A percentile compares a stretch with the other conserved stretches of the same genome.
These are phyloP conservation scores for Phytoseiulus persimilis DNA, from an alignment of 2,888 invertebrate genomes.

Conservation along the genomic window DNA sequence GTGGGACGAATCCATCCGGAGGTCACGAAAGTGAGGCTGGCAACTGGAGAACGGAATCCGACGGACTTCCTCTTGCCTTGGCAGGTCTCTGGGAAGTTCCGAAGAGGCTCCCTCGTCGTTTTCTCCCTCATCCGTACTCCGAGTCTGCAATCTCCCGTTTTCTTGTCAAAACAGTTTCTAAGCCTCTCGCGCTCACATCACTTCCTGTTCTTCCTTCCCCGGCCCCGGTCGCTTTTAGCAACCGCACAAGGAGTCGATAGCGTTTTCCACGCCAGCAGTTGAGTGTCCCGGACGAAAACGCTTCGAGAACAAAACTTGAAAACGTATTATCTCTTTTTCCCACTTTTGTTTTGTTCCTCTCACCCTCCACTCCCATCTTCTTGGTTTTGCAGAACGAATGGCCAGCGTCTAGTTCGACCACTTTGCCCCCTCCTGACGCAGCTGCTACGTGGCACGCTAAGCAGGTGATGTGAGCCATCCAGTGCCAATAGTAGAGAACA, in stretches of 20 bases:
- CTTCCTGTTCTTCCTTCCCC: background rate
- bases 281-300: background rate
- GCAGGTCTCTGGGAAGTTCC: background rate
- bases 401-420: background rate
- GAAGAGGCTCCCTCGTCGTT: background rate
- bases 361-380: background rate
- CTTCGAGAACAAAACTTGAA: background rate
- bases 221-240: background rate
- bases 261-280: background rate
- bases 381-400: background rate
- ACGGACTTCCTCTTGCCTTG: background rate
- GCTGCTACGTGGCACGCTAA: background rate
- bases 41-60: background rate
- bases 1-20: background rate
- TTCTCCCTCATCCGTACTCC: background rate
- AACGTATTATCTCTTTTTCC: background rate
- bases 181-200: background rate
- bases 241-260: background rate
- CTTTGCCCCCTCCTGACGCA: background rate
- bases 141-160: background rate
- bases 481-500: background rate
- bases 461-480: background rate
- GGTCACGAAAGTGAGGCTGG: background rate
- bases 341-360: background rate
- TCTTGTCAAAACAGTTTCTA: conserved; percentile 5